Base-by-base conservation (phyloP, 2,888 invertebrate genomes). In the Caenorhabditis parvicauda region DNA sequence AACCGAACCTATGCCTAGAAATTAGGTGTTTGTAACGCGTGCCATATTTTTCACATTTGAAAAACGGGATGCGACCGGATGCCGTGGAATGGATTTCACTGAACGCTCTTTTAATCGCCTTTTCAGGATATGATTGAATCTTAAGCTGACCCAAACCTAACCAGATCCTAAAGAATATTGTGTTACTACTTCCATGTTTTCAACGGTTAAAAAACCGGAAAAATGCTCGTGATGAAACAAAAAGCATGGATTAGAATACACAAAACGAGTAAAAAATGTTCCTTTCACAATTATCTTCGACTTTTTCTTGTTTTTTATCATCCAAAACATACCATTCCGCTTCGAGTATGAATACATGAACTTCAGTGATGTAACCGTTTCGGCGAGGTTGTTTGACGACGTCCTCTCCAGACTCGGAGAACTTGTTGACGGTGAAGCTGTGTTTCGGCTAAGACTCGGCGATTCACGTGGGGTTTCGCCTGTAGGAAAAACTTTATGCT, bases 281-380 rank as follows among this genome's bases (percentile, higher is more conserved):
- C 7, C n/a, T 22, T 35, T 21, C 12, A 45, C 3, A 24, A 17
- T 21, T 25, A 39, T 9, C 39, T 9, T 39, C 19, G 5, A 17
- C 37, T 9, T 17, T 45, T 7, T 19, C 24, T 29, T n/a, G 7
- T 24, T 48, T 35, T 2, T 22, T 3, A 28, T 4, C 6, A 9
- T 4, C 12, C 14, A 24, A 5, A 27, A 58, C 67, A 47, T 27
- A 79, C 79, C 69, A 42, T 68, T 71, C 50, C 70, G 56, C 42
- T 73, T 76, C 6, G 77, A 70, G 44, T 53, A 65, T 2, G 72
- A 74, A 45, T 66, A 64, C 41, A 79, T 77, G 53, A 79, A 77
- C 1, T 63, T 54, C 37, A 79, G 55, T 2, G 71, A 67, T 14
- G 77, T 70, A n/a, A 79, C 71, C n/a, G 62, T 62, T 35, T 78